Percentiles rank a stretch among this genome's conserved stretches.
These are phyloP conservation scores for Calypte anna DNA, from an alignment of 2,113 vertebrate genomes.

Conservation along the genomic window DNA sequence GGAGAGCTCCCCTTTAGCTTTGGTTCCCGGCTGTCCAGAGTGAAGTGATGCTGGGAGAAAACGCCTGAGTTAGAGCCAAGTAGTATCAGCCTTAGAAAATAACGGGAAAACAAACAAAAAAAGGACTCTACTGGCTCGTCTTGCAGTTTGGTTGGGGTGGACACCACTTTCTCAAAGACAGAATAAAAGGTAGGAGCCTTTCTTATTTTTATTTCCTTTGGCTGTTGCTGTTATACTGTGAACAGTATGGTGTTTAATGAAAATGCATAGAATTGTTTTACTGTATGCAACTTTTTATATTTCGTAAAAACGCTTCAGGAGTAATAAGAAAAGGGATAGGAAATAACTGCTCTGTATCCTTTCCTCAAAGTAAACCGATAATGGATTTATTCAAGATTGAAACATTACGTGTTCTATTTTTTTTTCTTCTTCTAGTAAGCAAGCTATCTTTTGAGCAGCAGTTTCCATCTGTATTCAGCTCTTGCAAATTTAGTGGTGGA, in stretches of 20 bases:
- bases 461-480: slow-evolving; percentile 18
- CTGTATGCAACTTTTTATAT: slow-evolving; percentile 56
- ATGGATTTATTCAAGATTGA: background rate
- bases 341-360: background rate
- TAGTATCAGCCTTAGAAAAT: slow-evolving; percentile 71
- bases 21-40: slow-evolving; percentile 76
- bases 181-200: slow-evolving; percentile 77
- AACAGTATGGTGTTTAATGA: slow-evolving; percentile 8
- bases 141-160: slow-evolving; percentile 62
- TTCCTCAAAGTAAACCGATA: background rate
- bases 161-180: slow-evolving; percentile 67
- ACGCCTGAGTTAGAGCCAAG: slow-evolving; percentile 80
- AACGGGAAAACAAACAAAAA: slow-evolving; percentile 54
- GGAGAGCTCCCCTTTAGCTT: slow-evolving; percentile 70
- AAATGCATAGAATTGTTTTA: background rate
- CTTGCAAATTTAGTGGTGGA: background rate
- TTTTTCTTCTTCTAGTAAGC: background rate
- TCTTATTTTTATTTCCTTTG: background rate
- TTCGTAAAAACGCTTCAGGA: background rate
- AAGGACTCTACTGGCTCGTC: slow-evolving; percentile 46
- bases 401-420: background rate
- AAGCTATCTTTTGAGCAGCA: background rate
- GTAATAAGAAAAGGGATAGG: background rate
- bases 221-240: background rate
- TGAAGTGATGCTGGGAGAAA: slow-evolving; percentile 79